phyloP scores from a whole-genome alignment of 2,888 invertebrate genomes.

The Coelopa pilipes region DNA sequence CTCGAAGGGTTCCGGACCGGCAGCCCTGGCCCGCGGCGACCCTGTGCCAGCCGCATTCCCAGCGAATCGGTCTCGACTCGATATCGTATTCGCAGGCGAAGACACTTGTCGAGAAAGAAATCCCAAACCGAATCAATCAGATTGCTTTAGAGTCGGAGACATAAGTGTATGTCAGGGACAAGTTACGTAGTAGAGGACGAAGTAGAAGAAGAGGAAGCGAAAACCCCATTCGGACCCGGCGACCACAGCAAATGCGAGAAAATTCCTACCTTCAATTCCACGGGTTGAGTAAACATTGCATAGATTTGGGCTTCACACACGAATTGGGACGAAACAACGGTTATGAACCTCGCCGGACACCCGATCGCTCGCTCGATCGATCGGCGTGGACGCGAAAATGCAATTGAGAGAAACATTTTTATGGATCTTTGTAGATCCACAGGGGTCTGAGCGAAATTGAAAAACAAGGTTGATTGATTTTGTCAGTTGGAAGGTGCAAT shows the following conservation, averaged over 20 bases:
- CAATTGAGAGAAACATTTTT: neutral
- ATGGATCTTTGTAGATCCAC: neutral
- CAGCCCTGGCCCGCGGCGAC: too few relatives aligned
- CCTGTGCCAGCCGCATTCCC: too few relatives aligned
- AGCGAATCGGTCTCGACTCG: too few relatives aligned
- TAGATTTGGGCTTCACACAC: slow-evolving; percentile 31
- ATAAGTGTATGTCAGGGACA: too few relatives aligned
- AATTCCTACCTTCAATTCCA: slow-evolving; percentile 35
- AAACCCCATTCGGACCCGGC: slow-evolving; percentile 11
- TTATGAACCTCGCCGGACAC: neutral
- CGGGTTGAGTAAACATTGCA: slow-evolving; percentile 44
- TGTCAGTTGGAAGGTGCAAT: slow-evolving; percentile 46
- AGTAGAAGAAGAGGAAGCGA: too few relatives aligned
- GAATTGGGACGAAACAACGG: slow-evolving; percentile 35
- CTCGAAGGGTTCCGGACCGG: too few relatives aligned
- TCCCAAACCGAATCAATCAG: too few relatives aligned
- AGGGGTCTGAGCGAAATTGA: neutral
- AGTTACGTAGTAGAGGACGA: too few relatives aligned
- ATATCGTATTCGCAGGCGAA: too few relatives aligned
- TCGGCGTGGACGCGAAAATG: neutral
- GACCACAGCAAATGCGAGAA: slow-evolving; percentile 42
- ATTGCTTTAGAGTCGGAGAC: too few relatives aligned
- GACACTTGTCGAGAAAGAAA: too few relatives aligned
- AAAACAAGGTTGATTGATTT: neutral
- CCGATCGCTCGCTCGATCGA: too few relatives aligned